Base-by-base conservation (phyloP, 2,888 invertebrate species). In the Cantharis rustica region DNA sequence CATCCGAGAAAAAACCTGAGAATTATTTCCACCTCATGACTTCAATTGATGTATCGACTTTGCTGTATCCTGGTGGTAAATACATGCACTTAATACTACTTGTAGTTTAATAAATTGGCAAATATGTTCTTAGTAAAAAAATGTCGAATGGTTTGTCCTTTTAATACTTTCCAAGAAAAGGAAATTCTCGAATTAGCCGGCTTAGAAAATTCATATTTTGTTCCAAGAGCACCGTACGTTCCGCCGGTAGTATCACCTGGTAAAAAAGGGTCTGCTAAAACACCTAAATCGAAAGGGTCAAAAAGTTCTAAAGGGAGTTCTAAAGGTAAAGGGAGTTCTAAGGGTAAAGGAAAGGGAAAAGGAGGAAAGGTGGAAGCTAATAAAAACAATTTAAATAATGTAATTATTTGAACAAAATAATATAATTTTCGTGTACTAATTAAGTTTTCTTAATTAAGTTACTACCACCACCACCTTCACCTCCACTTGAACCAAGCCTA, bases 21-120 rank as follows among this genome's bases (percentile, higher is more conserved):
- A 81, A 81, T 26, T 84, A 75, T 78, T 80, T 88, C 66, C 88
- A 89, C 79, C 81, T 87, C 10, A 87, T 87, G 87, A 85, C 85
- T 0, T 79, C 85, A 20, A 75, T 87, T 13, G 87, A 88, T 82
- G 75, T 88, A 15, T 84, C 86, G 7, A 78, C 84, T 17, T 79
- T 88, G 23, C 76, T 88, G 23, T 87, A 87, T 84, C 88, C 88
- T 11, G 88, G 88, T 74, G 84, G 86, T 84, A 79, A 72, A 26
- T 17, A 62, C 1, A 9, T n/a, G n/a, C 5, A 7, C n/a, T 0
- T 7, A 47, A 47, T 47, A 47, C n/a, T 5, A 47, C n/a, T 5
- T 47, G 13, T n/a, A 47, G 5, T 5, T 1, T 47, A 47, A n/a
- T 31, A 64, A 73, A 61, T 47, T 71, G 10, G 2, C 10, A 47